Percentiles rank a stretch among this genome's conserved stretches.
phyloP scores from a whole-genome alignment of 1,140 invertebrate genomes.

The Tribolium madens region DNA sequence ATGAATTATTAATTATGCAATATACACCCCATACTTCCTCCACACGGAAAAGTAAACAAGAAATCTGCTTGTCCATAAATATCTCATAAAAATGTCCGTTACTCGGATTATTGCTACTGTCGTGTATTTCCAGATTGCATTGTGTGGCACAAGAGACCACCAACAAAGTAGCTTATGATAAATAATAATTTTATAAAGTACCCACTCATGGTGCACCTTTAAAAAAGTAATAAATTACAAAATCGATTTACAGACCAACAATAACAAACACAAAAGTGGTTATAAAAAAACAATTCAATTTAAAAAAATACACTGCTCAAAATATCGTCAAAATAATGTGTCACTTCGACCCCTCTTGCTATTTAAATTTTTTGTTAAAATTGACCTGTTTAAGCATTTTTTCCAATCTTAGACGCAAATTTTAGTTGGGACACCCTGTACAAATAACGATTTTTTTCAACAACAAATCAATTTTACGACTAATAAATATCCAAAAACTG shows the following conservation, averaged over 20 bases:
- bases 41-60: slow-evolving; percentile 28
- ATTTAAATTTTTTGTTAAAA: too few relatives aligned
- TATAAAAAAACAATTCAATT: too few relatives aligned
- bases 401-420: too few relatives aligned
- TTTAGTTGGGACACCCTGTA: too few relatives aligned
- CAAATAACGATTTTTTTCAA: not conserved
- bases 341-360: too few relatives aligned
- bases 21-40: slow-evolving; percentile 8
- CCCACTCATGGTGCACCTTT: not conserved
- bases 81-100: slow-evolving; percentile 1
- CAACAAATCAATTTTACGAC: slow-evolving; percentile 4
- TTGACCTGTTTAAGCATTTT: too few relatives aligned
- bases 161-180: slow-evolving; percentile 23
- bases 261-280: not conserved
- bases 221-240: slow-evolving; percentile 29
- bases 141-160: slow-evolving; percentile 17
- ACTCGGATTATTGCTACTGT: not conserved
- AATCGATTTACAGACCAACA: not conserved
- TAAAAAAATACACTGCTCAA: too few relatives aligned
- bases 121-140: slow-evolving; percentile 11
- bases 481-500: slow-evolving; percentile 5
- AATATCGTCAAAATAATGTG: too few relatives aligned
- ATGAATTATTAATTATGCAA: slow-evolving; percentile 19
- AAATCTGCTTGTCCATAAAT: slow-evolving; percentile 1
- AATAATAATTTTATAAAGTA: slow-evolving; percentile 11